These are phyloP conservation scores for Drosophila willistoni DNA, from an alignment of 1,140 invertebrate species.

Conservation along the genomic window DNA sequence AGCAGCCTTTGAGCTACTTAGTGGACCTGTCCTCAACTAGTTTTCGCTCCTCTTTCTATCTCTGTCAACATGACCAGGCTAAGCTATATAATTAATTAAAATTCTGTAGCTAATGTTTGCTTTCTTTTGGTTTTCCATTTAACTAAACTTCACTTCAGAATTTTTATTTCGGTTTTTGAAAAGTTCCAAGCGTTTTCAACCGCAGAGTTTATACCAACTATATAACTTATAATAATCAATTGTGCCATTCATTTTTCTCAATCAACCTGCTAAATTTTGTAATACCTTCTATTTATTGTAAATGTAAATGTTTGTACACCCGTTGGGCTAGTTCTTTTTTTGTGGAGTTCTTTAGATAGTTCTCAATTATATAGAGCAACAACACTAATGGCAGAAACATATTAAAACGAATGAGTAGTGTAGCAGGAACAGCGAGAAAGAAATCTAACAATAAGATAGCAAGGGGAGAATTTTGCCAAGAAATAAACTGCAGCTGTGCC, in stretches of 20 bases:
- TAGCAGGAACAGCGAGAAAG: slow-evolving; percentile 4
- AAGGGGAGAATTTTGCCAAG: neutral
- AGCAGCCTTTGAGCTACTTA: slow-evolving; percentile 16
- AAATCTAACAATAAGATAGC: no score
- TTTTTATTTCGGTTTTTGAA: no score
- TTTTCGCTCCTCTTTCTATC: neutral
- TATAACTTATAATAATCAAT: no score
- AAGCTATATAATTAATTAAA: slow-evolving; percentile 70
- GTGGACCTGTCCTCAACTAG: neutral
- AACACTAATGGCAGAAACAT: slow-evolving; percentile 56
- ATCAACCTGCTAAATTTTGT: no score
- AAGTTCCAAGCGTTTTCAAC: neutral
- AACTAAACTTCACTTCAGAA: no score
- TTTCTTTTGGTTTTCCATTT: neutral
- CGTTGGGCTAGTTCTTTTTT: no score
- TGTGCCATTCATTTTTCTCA: no score
- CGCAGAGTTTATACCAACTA: no score
- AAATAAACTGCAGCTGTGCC: neutral
- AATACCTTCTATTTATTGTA: no score
- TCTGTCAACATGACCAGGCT: slow-evolving; percentile 26
- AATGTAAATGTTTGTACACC: no score
- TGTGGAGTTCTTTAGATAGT: neutral
- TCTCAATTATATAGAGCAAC: neutral
- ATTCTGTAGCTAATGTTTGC: slow-evolving; percentile 57
- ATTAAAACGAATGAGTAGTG: slow-evolving; percentile 76